Evolutionary conservation across 2,888 invertebrate species (phyloP), one percentile per base, ranked within the genome.

Genomic region (Sphinx pinastri): DNA sequence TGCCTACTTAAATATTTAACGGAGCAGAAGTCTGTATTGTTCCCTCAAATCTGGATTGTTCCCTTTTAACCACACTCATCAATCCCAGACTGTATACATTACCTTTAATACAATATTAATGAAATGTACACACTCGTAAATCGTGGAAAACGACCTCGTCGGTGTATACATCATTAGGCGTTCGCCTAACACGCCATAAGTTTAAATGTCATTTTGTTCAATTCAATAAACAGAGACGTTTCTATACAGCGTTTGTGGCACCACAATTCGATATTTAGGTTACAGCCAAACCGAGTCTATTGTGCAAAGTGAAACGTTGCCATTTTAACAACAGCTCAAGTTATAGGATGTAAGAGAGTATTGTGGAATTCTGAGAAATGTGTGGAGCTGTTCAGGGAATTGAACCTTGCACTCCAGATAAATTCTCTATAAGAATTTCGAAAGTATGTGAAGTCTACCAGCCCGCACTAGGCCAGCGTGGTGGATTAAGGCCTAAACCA

Each of bases 191-290:
- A 71, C 69, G 70, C 70, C 70, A 75, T 69, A 59, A 68, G 58
- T 68, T 71, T 60, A 77, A 76, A 77, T 77, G 85, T 86, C 52
- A 87, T 85, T 85, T 84, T 87, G 88, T 89, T 86, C 81, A 84
- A 86, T 85, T 79, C 82, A 84, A 84, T 87, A 88, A 87, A 85
- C 84, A 82, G 81, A 73, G 77, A 81, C 81, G 81, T 88, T 88
- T 85, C 84, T 84, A 83, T 82, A 83, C 84, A 82, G 80, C 71
- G 81, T 82, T 83, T 83, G 83, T 84, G 80, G 84, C 76, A 80
- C 84, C 84, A 88, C 89, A 90, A 91, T 71, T 83, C 86, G 88
- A 92, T 92, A 92, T 92, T 92, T 92, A 92, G 92, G 92, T 92
- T 91, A 91, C 89, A 86, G 82, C 85, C 89, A 90, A 92, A 92